These are phyloP conservation scores for Abramis brama DNA, from an alignment of 2,113 vertebrate genomes.

Conservation along the genomic window DNA sequence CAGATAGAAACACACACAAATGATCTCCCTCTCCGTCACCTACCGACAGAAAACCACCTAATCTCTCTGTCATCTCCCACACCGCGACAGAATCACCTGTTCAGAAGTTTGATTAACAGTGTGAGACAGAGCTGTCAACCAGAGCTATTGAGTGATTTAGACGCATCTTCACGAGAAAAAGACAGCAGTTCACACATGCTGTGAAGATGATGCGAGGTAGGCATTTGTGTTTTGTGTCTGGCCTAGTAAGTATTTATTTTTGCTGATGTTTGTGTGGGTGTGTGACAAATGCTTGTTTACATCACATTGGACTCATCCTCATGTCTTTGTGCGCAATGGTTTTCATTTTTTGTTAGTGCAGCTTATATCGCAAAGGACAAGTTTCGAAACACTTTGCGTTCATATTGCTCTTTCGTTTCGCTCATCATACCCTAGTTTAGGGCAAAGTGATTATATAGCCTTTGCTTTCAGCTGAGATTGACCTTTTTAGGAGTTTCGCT, in stretches of 20 bases:
- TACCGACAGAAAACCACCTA: slow-evolving; percentile 42
- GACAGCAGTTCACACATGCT: slow-evolving; percentile 42
- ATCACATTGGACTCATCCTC: slow-evolving; percentile 18
- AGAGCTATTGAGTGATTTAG: slow-evolving; percentile 42
- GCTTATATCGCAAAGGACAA: background rate
- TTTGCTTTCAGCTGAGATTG: background rate
- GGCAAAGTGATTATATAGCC: background rate
- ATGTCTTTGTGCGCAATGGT: background rate
- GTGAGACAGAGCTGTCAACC: slow-evolving; percentile 22
- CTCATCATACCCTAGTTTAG: background rate
- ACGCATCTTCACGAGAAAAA: slow-evolving; percentile 25
- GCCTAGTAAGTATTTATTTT: slow-evolving; percentile 9
- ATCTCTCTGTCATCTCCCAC: slow-evolving; percentile 53
- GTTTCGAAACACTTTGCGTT: background rate
- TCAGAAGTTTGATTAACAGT: slow-evolving; percentile 41
- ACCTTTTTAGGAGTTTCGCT: slow-evolving; percentile 3
- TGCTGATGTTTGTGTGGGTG: slow-evolving; percentile 13
- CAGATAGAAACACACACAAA: slow-evolving; percentile 38
- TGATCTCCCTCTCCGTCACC: slow-evolving; percentile 41
- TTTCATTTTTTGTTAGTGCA: background rate
- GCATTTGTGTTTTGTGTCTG: slow-evolving; percentile 62
- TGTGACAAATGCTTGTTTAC: slow-evolving; percentile 43
- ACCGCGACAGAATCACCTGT: slow-evolving; percentile 48
- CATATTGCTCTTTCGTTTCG: background rate
- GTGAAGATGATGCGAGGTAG: slow-evolving; percentile 81